These are phyloP conservation scores for Indicator maculatus DNA, from an alignment of 2,113 vertebrate genomes.

Conservation along the genomic window DNA sequence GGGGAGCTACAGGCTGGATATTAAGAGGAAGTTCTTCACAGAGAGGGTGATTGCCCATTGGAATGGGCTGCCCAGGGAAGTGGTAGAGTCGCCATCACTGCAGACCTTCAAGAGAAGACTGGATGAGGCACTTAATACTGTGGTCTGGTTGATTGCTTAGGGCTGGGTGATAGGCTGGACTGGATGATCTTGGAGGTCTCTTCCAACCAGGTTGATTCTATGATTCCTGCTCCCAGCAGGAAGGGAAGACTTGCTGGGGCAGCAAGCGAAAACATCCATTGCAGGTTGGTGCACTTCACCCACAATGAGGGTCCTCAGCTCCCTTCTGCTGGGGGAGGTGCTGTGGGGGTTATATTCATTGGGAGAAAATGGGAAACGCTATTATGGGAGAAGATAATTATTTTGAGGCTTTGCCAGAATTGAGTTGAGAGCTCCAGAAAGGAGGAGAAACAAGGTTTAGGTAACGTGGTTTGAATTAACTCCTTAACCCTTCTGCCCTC, in stretches of 20 bases:
- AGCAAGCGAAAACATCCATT: neutral
- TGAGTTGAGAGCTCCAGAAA: slow-evolving; percentile 56
- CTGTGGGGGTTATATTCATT: neutral
- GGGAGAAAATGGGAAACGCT: slow-evolving; percentile 51
- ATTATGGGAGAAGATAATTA: slow-evolving; percentile 57
- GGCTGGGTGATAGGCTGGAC: too few species aligned
- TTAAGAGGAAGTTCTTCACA: too few species aligned
- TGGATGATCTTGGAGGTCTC: too few species aligned
- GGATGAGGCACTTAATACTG: too few species aligned
- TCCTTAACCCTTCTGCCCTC: neutral
- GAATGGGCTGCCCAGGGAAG: too few species aligned
- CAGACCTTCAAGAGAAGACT: too few species aligned
- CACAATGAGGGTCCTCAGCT: neutral
- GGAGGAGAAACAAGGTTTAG: slow-evolving; percentile 29
- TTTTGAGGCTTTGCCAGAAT: slow-evolving; percentile 40
- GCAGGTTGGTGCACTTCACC: neutral
- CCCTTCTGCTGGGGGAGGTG: neutral
- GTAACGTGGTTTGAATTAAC: neutral
- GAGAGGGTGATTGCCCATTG: too few species aligned
- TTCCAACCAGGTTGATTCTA: too few species aligned
- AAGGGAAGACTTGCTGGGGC: neutral
- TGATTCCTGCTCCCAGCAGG: neutral
- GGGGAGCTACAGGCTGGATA: too few species aligned
- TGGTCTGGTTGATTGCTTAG: too few species aligned
- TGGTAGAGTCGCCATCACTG: too few species aligned